Evolutionary conservation across 2,797 vertebrate genomes (phyloP).

Genomic region (Odontamblyopus rebecca): DNA sequence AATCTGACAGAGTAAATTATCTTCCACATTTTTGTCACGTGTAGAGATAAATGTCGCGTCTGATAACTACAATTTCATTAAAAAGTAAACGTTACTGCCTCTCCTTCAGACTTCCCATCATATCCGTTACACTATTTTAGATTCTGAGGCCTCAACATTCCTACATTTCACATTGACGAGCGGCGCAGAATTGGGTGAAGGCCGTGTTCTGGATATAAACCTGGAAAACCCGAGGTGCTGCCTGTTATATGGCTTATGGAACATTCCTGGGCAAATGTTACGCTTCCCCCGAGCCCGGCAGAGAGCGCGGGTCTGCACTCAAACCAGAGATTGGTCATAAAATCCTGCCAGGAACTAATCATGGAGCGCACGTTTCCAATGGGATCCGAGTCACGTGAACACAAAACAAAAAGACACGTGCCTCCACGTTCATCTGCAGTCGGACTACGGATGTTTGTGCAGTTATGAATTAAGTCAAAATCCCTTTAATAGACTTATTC

Average conservation of each 20-base stretch:
- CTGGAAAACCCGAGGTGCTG: neutral
- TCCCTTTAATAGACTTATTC: too few species aligned
- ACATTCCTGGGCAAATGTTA: conserved; percentile 37
- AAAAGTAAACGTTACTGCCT: too few species aligned
- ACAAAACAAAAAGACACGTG: neutral
- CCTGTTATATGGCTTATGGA: conserved; percentile 18
- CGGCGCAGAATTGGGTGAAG: neutral
- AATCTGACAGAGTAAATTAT: too few species aligned
- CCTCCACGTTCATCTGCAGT: neutral
- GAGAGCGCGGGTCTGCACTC: conserved; percentile 44
- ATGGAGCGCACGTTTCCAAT: conserved; percentile 25
- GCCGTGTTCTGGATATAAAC: neutral
- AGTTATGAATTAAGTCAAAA: too few species aligned
- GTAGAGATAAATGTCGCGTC: too few species aligned
- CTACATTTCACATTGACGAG: too few species aligned
- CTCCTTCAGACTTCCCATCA: too few species aligned
- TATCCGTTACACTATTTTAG: too few species aligned
- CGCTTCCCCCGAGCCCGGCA: conserved; percentile 48
- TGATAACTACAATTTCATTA: too few species aligned
- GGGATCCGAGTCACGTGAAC: neutral
- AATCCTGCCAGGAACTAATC: conserved; percentile 42
- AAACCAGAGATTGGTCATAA: conserved; percentile 50
- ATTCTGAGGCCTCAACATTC: neutral
- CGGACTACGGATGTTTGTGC: too few species aligned
- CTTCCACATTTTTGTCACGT: too few species aligned